Evolutionary conservation across 2,888 invertebrate genomes (phyloP).

Genomic region (Parnassius mnemosyne): DNA sequence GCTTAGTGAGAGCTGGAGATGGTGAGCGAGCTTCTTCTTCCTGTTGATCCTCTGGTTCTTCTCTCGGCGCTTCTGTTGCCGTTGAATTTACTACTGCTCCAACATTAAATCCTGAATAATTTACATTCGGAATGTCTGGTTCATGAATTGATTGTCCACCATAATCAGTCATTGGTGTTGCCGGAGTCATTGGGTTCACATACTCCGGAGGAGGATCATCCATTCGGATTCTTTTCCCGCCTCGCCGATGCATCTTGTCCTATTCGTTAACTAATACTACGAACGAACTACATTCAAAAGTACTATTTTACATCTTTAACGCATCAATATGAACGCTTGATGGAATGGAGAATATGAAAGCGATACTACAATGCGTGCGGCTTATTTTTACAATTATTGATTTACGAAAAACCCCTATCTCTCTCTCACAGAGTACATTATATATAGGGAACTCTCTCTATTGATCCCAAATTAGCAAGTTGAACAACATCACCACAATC

Average conservation of each 20-base stretch:
- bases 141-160: conserved; percentile 77
- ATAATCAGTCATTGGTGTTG: conserved; percentile 78
- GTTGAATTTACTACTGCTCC: conserved; percentile 61
- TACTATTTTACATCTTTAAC: conserved; percentile 8
- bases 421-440: no score
- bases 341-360: no score
- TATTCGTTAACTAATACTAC: background rate
- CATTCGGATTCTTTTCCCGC: conserved; percentile 95
- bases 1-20: conserved; percentile 79
- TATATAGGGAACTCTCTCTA: no score
- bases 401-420: no score
- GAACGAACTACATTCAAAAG: background rate
- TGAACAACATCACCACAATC: no score
- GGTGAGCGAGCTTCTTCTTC: conserved; percentile 76
- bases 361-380: no score
- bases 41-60: conserved; percentile 59
- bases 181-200: conserved; percentile 83
- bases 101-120: conserved; percentile 65
- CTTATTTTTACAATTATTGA: no score
- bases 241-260: conserved; percentile 86
- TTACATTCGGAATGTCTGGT: conserved; percentile 69
- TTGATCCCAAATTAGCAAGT: no score
- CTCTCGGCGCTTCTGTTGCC: conserved; percentile 54
- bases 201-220: conserved; percentile 95
- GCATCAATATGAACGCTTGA: background rate